These are phyloP conservation scores for Griposia aprilina DNA, from an alignment of 2,888 invertebrate species.

Conservation along the genomic window DNA sequence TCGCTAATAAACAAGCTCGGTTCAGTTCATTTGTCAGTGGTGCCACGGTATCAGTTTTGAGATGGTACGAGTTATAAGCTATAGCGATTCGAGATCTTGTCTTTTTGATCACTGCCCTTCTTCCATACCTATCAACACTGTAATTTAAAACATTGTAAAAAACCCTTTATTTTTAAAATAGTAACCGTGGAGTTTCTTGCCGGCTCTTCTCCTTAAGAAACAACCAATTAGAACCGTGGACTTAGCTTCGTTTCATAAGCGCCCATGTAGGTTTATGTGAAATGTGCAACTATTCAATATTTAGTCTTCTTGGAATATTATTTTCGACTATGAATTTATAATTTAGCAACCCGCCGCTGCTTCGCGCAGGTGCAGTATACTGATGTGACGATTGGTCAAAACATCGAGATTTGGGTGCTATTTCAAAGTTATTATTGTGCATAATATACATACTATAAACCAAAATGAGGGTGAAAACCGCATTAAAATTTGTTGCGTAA, in stretches of 20 bases:
- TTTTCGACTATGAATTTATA: background rate
- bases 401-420: background rate
- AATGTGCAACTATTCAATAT: background rate
- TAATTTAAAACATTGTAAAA: no score
- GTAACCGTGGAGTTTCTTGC: no score
- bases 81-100: conserved; percentile 23
- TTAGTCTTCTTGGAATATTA: background rate
- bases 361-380: background rate
- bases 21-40: conserved; percentile 85
- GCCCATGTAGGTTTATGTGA: no score
- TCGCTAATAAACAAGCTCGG: conserved; percentile 81
- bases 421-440: background rate
- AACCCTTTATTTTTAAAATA: no score
- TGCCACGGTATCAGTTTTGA: conserved; percentile 69
- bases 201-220: no score
- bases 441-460: background rate
- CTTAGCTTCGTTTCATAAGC: no score
- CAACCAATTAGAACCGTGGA: no score
- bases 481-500: background rate
- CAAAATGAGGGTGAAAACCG: background rate
- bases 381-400: background rate
- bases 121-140: no score
- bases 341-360: background rate
- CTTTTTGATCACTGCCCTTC: background rate
- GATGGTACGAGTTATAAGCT: conserved; percentile 58